These are phyloP conservation scores for Sparidentex hasta DNA, from an alignment of 2,797 vertebrate species.

Conservation along the genomic window DNA sequence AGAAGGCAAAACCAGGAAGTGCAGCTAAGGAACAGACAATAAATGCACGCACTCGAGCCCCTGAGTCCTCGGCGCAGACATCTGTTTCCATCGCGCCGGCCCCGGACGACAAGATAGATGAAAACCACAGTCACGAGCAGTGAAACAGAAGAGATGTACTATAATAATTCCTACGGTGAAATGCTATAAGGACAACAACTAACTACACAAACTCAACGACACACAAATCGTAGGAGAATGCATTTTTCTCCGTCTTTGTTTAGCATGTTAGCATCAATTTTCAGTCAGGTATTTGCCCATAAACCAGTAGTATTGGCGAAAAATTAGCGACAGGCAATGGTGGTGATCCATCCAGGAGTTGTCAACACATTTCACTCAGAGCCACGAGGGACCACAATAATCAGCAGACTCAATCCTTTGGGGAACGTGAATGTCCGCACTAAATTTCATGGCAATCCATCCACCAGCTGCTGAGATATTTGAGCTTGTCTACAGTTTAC, in stretches of 20 bases:
- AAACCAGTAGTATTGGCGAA: not conserved
- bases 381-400: too few relatives aligned
- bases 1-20: slow-evolving; percentile 1
- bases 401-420: not conserved
- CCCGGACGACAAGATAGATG: not conserved
- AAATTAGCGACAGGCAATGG: not conserved
- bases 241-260: too few relatives aligned
- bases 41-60: not conserved
- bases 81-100: not conserved
- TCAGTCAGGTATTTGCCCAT: too few relatives aligned
- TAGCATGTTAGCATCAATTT: too few relatives aligned
- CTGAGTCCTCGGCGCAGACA: not conserved
- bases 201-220: too few relatives aligned
- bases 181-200: too few relatives aligned
- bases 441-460: not conserved
- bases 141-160: not conserved
- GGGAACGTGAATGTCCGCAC: not conserved
- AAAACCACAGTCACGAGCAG: not conserved
- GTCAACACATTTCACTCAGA: not conserved
- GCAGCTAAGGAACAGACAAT: slow-evolving; percentile 16
- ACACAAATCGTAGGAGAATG: too few relatives aligned
- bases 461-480: not conserved
- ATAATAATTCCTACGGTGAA: too few relatives aligned
- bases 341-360: not conserved
- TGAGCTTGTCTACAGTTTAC: too few relatives aligned